Base-by-base conservation (phyloP, 2,888 invertebrate species). In the Eubasilissa splendida region DNA sequence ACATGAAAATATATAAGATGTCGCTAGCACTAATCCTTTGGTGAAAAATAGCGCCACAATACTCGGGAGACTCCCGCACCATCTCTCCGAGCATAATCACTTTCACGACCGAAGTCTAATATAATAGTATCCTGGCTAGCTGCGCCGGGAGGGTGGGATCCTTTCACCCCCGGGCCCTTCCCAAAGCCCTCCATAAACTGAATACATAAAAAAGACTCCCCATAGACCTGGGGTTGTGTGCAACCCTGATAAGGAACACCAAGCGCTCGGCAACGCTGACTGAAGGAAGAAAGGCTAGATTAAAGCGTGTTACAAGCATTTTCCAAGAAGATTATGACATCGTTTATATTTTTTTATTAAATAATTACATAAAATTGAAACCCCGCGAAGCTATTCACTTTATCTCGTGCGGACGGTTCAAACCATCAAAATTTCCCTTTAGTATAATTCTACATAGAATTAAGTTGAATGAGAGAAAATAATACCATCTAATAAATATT, bases 141-240 rank as follows among this genome's bases (percentile, higher is more conserved):
- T 31, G 31, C 60, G 60, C 31, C 22, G 58, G n/a, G 58, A 66
- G 66, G 66, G 66, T 66, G 66, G n/a, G 42, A 10, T 66, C 42
- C 42, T 66, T 66, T n/a, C 2, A 11, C 66, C 66, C 66, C n/a
- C 3, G 33, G 66, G 33, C 42, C 12, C 42, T 66, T 12, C 4
- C 66, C 31, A 66, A 66, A 42, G 33, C 42, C n/a, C 50, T 8
- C 66, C 50, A 42, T 66, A 66, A 66, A 66, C 50, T 42, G 42
- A 66, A 66, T 66, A 66, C 66, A 66, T 66, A 66, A 66, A 66
- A 66, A 66, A 66, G 33, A 66, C 31, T 66, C 66, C 66, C 66
- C 66, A 66, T 66, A 66, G 66, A 66, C 66, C 50, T 9, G 66
- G 66, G 42, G 66, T 33, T 22, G 66, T 66, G 66, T 50, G 66